Evolutionary conservation across 2,113 vertebrate genomes (phyloP).

Genomic region (Eira barbara): DNA sequence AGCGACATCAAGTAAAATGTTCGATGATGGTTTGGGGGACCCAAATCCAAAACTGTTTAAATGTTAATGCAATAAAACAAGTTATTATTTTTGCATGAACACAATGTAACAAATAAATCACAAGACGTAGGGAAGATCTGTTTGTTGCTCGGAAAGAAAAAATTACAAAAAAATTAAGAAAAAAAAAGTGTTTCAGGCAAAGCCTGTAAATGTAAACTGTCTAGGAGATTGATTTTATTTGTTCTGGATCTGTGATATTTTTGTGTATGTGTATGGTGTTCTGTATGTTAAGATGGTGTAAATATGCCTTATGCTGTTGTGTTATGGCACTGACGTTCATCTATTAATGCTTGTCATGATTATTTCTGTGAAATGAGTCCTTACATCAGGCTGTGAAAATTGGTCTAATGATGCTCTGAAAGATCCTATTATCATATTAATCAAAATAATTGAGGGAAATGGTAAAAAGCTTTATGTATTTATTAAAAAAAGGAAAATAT

Average conservation of each 20-base stretch:
- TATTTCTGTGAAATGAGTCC: constrained; percentile 84
- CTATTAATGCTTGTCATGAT: constrained; percentile 82
- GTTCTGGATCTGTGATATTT: constrained; percentile 81
- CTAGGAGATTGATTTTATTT: constrained; percentile 77
- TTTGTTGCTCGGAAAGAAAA: constrained; percentile 81
- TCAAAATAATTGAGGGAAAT: constrained; percentile 77
- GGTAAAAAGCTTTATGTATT: constrained; percentile 83
- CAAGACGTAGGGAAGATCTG: constrained; percentile 75
- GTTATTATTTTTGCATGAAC: constrained; percentile 86
- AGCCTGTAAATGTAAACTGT: constrained; percentile 74
- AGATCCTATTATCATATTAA: constrained; percentile 81
- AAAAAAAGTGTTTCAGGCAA: constrained; percentile 74
- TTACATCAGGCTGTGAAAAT: constrained; percentile 81
- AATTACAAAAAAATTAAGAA: constrained; percentile 43
- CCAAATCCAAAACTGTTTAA: constrained; percentile 74
- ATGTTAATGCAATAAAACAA: constrained; percentile 85
- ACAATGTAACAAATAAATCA: constrained; percentile 83
- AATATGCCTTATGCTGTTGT: constrained; percentile 85
- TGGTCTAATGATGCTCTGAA: constrained; percentile 79
- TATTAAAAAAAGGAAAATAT: constrained; percentile 82
- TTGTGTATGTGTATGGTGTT: constrained; percentile 83
- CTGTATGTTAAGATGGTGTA: constrained; percentile 84
- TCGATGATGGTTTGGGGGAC: constrained; percentile 64
- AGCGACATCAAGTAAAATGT: constrained; percentile 77
- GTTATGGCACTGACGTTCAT: constrained; percentile 80